Percentiles rank a stretch among this genome's conserved stretches.
phyloP scores from a whole-genome alignment of 2,113 vertebrate genomes.

The Nothocercus nigrocapillus region DNA sequence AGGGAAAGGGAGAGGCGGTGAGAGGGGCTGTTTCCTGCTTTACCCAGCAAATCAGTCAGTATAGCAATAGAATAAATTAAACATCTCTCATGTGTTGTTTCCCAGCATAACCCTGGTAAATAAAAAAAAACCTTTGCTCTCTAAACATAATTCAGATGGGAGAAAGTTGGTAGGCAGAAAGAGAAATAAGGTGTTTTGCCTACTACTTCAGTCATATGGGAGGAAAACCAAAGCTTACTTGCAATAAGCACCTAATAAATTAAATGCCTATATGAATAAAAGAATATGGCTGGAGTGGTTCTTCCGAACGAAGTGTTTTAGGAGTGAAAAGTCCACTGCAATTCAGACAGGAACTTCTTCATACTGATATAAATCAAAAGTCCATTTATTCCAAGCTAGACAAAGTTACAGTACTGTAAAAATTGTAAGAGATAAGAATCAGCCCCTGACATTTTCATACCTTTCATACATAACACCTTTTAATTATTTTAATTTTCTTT shows the following conservation, averaged over 20 bases:
- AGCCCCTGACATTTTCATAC: background rate
- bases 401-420: background rate
- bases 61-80: background rate
- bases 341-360: background rate
- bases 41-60: background rate
- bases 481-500: background rate
- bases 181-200: background rate
- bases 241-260: background rate
- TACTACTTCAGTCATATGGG: background rate
- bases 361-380: background rate
- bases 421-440: background rate
- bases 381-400: background rate
- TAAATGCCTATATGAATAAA: background rate
- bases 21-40: background rate
- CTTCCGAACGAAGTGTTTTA: background rate
- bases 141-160: background rate
- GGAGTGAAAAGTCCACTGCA: background rate
- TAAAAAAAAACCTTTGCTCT: background rate
- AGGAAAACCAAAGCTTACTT: background rate
- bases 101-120: background rate
- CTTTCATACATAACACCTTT: background rate
- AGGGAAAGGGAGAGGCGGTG: background rate
- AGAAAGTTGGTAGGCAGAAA: background rate
- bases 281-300: background rate
- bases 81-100: background rate